Evolutionary conservation across 1,140 invertebrate species (phyloP), one percentile per base, ranked within the genome.

Genomic region (Drosophila sechellia): DNA sequence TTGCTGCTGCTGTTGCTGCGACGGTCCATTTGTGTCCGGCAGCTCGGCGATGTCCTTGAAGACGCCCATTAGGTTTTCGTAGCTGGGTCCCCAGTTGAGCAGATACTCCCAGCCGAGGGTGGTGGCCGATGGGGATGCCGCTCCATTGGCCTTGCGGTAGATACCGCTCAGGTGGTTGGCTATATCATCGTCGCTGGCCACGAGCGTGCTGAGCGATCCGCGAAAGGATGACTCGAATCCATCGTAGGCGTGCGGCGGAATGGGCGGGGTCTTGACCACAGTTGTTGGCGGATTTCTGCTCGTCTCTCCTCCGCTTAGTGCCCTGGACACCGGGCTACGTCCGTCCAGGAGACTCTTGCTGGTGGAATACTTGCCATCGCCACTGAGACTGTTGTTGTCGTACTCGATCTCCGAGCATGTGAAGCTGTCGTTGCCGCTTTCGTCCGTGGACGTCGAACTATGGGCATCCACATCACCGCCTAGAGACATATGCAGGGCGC

Each of bases 321-420:
- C 92, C 27, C 94, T 92, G 20, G 94, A 94, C 64, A 95, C 94
- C 66, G 95, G 94, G 53, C 92, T 94, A 68, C 94, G 92, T 79
- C 95, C 92, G 53, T 95, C 93, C 31, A 94, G 93, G 49, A 95
- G 94, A 71, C 95, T 94, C 37, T 93, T 93, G 31, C 95, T 94
- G 92, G 97, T 97, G 5, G 94, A 95, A 90, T 96, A 96, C 77
- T 97, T 97, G 5, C 87, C 83, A 87, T 98, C 96, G 8, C 95
- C 96, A 15, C 94, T 95, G 20, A 97, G 93, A 72, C 96, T 97
- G 69, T 96, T 96, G 83, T 97, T 97, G 81, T 99, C 98, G 91
- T 98, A 98, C 92, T 99, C 98, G 90, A 99, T 99, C 93, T 99
- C 98, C 0, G 98, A 99, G 93, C 98, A 99, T 0, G 98, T 99